Evolutionary conservation across 2,797 vertebrate species (phyloP), one percentile per base, ranked within the genome.

Genomic region (Calcarius lapponicus): DNA sequence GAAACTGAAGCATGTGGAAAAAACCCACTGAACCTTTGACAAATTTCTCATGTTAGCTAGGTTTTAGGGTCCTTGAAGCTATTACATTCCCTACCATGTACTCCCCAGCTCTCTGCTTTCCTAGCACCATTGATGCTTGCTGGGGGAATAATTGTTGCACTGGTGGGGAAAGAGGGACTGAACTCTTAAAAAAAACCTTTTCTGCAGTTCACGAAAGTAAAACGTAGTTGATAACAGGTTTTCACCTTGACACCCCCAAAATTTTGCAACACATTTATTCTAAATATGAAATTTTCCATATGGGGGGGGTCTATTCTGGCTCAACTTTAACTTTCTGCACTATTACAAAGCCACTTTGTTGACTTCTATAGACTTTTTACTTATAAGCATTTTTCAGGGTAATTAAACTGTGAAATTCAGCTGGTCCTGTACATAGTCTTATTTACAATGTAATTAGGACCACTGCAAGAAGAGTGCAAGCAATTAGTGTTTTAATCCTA

Each of bases 341-440:
- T 65, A 87, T 67, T 91, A 29, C 48, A 71, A 80, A 83, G 47
- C 2, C 8, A n/a, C 31, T 88, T 72, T 26, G 5, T 54, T 86
- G 71, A 10, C 11, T 71, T 92, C 58, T 36, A n/a, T 69, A 56
- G 62, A 38, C 20, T 61, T 91, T 45, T 65, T 19, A 73, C 21
- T 76, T 61, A 38, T 4, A 80, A 65, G 17, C 47, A 72, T 86
- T 95, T 80, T 50, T 80, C 43, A 75, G 72, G 26, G 17, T 84
- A 92, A 92, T 88, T 92, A 70, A 88, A 70, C n/a, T 31, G 4
- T 60, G 86, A 62, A 86, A 64, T 86, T 87, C 45, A 90, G 51
- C 53, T 85, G 73, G 47, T 90, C 74, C 15, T 76, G 17, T 82
- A 48, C 40, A 19, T 25, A 51, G 31, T 43, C 25, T 69, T 94